These are phyloP conservation scores for Rhynchopsitta pachyrhyncha DNA, from an alignment of 2,113 vertebrate species.

Conservation along the genomic window DNA sequence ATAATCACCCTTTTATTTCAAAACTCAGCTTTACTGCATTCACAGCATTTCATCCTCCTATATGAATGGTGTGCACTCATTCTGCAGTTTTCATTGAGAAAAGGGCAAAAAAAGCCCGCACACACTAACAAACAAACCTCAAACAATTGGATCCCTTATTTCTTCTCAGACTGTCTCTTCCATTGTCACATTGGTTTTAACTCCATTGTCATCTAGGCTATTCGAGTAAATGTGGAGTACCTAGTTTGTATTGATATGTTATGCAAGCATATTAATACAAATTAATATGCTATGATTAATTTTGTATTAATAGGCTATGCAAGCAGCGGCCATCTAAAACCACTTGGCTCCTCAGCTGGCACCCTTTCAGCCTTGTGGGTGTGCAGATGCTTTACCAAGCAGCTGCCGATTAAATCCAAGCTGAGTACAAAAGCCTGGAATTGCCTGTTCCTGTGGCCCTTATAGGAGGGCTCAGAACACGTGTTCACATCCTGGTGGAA, in stretches of 20 bases:
- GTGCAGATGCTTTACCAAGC: not conserved
- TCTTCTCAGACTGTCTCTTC: not conserved
- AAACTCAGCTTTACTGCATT: not conserved
- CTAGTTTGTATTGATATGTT: not conserved
- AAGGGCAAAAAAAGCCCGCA: not conserved
- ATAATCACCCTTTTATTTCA: not conserved
- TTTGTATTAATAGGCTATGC: not conserved
- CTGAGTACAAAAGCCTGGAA: not conserved
- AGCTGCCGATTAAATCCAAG: not conserved
- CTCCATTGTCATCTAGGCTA: not conserved
- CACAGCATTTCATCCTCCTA: not conserved
- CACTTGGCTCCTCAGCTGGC: not conserved
- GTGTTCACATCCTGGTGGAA: not conserved
- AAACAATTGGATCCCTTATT: not conserved
- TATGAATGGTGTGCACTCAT: not conserved
- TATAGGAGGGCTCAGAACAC: not conserved
- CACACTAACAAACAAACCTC: not conserved
- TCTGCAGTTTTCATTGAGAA: not conserved
- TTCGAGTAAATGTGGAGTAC: not conserved
- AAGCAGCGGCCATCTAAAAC: not conserved
- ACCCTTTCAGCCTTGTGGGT: not conserved
- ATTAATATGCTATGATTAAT: not conserved
- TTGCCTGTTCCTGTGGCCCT: not conserved
- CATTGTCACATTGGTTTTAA: fast-evolving
- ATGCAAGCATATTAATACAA: not conserved